phyloP scores from a whole-genome alignment of 2,113 vertebrate species.

The Dolichotis patagonum region DNA sequence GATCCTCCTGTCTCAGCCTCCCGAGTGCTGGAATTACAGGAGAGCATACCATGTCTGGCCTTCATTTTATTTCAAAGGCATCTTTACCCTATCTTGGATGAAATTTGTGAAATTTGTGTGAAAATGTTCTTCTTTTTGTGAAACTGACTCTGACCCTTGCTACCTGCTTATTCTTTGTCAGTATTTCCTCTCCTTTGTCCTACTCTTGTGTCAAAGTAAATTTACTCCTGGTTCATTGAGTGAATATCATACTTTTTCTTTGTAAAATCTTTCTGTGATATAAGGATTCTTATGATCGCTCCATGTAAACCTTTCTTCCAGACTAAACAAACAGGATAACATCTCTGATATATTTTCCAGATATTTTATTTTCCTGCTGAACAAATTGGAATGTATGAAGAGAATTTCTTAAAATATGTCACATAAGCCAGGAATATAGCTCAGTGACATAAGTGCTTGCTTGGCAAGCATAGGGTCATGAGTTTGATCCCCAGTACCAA shows the following conservation, averaged over 20 bases:
- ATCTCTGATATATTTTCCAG: conserved; percentile 5
- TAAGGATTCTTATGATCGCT: neutral
- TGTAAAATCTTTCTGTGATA: neutral
- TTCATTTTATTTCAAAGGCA: neutral
- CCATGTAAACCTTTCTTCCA: neutral
- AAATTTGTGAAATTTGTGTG: neutral
- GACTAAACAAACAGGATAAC: neutral
- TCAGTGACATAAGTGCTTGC: too few species aligned
- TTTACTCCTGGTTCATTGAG: neutral
- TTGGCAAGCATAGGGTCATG: too few species aligned
- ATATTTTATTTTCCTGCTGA: neutral
- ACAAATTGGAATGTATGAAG: neutral
- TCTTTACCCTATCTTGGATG: neutral
- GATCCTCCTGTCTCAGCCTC: neutral
- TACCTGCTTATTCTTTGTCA: neutral
- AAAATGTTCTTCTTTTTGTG: neutral
- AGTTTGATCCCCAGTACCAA: too few species aligned
- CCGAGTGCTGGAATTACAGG: neutral
- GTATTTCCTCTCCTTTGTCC: neutral
- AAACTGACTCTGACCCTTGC: neutral
- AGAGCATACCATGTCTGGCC: neutral
- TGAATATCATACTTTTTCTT: neutral
- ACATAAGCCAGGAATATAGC: too few species aligned
- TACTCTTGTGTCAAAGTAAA: neutral
- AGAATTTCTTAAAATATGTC: neutral